These are phyloP conservation scores for Drosophila recens DNA, from an alignment of 2,888 invertebrate species.

Conservation along the genomic window DNA sequence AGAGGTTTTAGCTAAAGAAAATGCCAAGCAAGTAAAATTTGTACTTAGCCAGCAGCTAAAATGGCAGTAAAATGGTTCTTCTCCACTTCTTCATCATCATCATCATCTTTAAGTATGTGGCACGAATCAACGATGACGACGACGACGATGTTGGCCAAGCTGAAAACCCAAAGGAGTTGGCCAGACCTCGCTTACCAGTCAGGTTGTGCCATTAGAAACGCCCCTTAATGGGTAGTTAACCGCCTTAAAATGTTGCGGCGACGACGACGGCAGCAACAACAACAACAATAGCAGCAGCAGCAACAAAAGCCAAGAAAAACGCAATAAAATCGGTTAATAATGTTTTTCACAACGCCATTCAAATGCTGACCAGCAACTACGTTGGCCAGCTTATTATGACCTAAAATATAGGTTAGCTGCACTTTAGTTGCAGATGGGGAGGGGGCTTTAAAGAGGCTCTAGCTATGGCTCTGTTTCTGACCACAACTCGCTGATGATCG, in stretches of 20 bases:
- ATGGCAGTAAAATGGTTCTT: slow-evolving; percentile 70
- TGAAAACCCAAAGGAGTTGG: slow-evolving; percentile 52
- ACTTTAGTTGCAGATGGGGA: slow-evolving; percentile 28
- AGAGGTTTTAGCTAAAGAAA: slow-evolving; percentile 9
- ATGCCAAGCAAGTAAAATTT: slow-evolving; percentile 56
- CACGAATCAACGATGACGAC: slow-evolving; percentile 60
- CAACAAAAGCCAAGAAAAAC: slow-evolving; percentile 48
- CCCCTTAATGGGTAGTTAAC: slow-evolving; percentile 82
- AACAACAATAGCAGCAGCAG: slow-evolving; percentile 11
- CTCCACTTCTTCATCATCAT: slow-evolving; percentile 46
- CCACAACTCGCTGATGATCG: slow-evolving; percentile 59
- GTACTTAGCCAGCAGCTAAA: slow-evolving; percentile 72
- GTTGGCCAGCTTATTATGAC: slow-evolving; percentile 56
- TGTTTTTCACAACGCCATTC: slow-evolving; percentile 81
- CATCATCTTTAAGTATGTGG: slow-evolving; percentile 68
- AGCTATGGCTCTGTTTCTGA: not conserved
- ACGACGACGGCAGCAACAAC: slow-evolving; percentile 40
- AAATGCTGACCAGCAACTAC: slow-evolving; percentile 56
- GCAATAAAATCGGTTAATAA: slow-evolving; percentile 81
- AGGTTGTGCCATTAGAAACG: slow-evolving; percentile 77
- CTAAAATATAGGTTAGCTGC: slow-evolving; percentile 81
- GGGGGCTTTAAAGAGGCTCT: slow-evolving; percentile 8
- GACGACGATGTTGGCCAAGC: slow-evolving; percentile 34
- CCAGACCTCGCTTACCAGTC: slow-evolving; percentile 33
- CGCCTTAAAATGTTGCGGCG: slow-evolving; percentile 72